Conservation (phyloP, 2,797 vertebrate genomes). For the Potorous gilbertii region DNA sequence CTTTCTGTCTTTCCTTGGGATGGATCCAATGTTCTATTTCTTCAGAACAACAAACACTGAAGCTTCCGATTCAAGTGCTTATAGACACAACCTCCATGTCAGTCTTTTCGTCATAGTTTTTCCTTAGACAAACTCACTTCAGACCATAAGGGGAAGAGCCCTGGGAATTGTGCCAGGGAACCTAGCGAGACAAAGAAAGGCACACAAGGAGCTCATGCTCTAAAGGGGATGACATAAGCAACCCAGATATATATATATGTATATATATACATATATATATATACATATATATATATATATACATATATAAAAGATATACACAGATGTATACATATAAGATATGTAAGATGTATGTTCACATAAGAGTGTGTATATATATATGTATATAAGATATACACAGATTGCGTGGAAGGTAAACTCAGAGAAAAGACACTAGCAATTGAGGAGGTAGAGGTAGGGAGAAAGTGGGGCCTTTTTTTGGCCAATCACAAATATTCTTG, state of each 20-base stretch:
- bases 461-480: conserved; percentile 56
- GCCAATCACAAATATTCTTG: conserved; percentile 47
- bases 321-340: too few relatives aligned
- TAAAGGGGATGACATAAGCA: not conserved
- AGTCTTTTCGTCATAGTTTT: not conserved
- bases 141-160: not conserved
- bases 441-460: conserved; percentile 8
- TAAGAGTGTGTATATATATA: too few relatives aligned
- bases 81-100: not conserved
- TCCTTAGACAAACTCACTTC: not conserved
- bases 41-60: not conserved
- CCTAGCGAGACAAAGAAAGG: not conserved
- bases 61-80: not conserved
- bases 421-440: not conserved
- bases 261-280: too few relatives aligned
- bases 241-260: not conserved
- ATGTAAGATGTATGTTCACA: too few relatives aligned
- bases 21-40: not conserved
- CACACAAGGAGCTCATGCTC: not conserved
- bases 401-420: not conserved
- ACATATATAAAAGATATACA: too few relatives aligned
- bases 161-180: not conserved
- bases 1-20: not conserved
- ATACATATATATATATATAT: too few relatives aligned
- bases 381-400: not conserved